phyloP scores from a whole-genome alignment of 2,888 invertebrate genomes.

The Pherbina coryleti region DNA sequence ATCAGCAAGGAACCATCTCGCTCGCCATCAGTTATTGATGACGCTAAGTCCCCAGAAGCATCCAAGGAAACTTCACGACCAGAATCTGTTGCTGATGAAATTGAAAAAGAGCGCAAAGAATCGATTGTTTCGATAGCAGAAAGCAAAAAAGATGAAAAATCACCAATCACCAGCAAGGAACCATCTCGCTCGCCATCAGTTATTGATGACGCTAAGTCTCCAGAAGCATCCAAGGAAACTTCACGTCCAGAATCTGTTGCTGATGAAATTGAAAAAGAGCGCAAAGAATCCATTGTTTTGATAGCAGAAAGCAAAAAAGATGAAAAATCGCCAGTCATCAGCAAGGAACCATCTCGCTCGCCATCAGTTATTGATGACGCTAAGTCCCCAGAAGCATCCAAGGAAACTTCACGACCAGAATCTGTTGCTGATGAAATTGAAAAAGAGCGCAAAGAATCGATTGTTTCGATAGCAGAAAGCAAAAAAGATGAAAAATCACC shows the following conservation, averaged over 20 bases:
- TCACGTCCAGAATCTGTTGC: slow-evolving; percentile 36
- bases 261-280: slow-evolving; percentile 27
- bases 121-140: slow-evolving; percentile 41
- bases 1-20: slow-evolving; percentile 45
- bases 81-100: slow-evolving; percentile 48
- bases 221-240: slow-evolving; percentile 31
- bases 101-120: slow-evolving; percentile 37
- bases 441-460: neutral
- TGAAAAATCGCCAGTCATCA: slow-evolving; percentile 37
- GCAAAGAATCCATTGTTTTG: slow-evolving; percentile 19
- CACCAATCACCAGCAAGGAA: neutral
- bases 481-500: slow-evolving; percentile 38
- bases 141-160: slow-evolving; percentile 45
- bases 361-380: slow-evolving; percentile 46
- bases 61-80: slow-evolving; percentile 49
- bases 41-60: slow-evolving; percentile 40
- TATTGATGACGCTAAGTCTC: slow-evolving; percentile 37
- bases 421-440: slow-evolving; percentile 32
- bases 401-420: slow-evolving; percentile 38
- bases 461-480: slow-evolving; percentile 25
- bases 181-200: slow-evolving; percentile 23
- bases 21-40: slow-evolving; percentile 18
- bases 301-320: slow-evolving; percentile 39
- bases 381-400: slow-evolving; percentile 44
- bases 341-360: slow-evolving; percentile 41